Evolutionary conservation across 2,113 vertebrate genomes (phyloP).

Genomic region (Microtus pennsylvanicus): DNA sequence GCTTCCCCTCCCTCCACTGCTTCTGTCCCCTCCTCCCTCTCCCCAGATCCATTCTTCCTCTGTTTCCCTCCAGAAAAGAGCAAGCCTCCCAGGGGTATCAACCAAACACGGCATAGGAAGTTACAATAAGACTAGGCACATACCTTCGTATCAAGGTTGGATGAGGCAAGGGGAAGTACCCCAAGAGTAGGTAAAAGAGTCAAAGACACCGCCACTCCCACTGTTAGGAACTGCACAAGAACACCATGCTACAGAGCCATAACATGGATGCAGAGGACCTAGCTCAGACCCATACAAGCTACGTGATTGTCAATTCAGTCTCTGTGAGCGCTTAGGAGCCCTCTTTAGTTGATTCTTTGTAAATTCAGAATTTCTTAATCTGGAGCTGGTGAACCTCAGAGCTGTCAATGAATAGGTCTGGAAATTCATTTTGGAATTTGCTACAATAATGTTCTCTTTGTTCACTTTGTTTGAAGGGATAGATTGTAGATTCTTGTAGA

Average conservation of each 20-base stretch:
- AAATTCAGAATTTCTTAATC: neutral
- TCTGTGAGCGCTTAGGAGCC: neutral
- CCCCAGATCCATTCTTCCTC: neutral
- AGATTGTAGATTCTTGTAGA: neutral
- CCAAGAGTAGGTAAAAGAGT: neutral
- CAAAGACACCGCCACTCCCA: neutral
- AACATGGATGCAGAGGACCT: neutral
- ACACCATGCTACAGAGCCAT: neutral
- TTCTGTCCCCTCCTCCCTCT: too few relatives aligned
- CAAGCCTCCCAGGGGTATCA: neutral
- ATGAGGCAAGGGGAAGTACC: neutral
- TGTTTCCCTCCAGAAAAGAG: neutral
- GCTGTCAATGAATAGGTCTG: neutral
- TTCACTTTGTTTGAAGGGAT: neutral
- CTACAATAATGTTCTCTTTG: neutral
- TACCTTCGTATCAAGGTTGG: neutral
- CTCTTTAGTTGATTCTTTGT: neutral
- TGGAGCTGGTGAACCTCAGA: neutral
- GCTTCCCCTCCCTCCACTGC: neutral
- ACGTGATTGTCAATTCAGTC: neutral
- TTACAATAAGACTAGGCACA: neutral
- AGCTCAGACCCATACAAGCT: neutral
- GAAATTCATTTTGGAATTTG: constrained; percentile 7
- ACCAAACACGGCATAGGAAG: neutral
- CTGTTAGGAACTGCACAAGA: neutral